Evolutionary conservation across 1,140 invertebrate species (phyloP).

Genomic region (Lasaia peninsularis): DNA sequence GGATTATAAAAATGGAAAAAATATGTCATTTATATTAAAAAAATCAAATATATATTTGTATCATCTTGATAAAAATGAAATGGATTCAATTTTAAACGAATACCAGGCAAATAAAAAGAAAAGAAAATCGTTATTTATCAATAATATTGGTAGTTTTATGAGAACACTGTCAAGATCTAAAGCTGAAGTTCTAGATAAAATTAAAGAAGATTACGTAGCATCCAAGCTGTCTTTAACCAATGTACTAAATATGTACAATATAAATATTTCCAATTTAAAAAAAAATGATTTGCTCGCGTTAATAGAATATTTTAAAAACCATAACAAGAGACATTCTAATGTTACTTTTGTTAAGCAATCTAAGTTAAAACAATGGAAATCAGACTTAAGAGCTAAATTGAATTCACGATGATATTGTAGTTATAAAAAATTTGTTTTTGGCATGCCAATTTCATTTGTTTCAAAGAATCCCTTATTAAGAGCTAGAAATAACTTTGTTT

Average conservation of each 20-base stretch:
- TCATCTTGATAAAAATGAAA: slow-evolving; percentile 19
- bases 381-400: slow-evolving; percentile 27
- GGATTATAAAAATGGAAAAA: slow-evolving; percentile 30
- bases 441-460: no score
- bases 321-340: slow-evolving; percentile 23
- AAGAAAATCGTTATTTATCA: not conserved
- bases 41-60: slow-evolving; percentile 18
- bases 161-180: slow-evolving; percentile 32
- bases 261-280: slow-evolving; percentile 25
- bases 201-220: slow-evolving; percentile 35
- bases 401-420: not conserved
- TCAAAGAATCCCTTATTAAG: no score
- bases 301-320: slow-evolving; percentile 28
- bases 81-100: slow-evolving; percentile 15
- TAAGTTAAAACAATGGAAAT: slow-evolving; percentile 31
- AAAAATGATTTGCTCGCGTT: slow-evolving; percentile 32
- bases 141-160: slow-evolving; percentile 18
- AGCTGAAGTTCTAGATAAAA: slow-evolving; percentile 26
- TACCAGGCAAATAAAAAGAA: slow-evolving; percentile 14
- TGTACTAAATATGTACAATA: slow-evolving; percentile 27
- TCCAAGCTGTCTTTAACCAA: slow-evolving; percentile 31
- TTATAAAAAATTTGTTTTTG: no score
- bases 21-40: not conserved
- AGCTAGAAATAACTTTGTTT: no score
- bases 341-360: slow-evolving; percentile 27